These are phyloP conservation scores for Nothobranchius kuhntae DNA, from an alignment of 2,113 vertebrate species.

Conservation along the genomic window DNA sequence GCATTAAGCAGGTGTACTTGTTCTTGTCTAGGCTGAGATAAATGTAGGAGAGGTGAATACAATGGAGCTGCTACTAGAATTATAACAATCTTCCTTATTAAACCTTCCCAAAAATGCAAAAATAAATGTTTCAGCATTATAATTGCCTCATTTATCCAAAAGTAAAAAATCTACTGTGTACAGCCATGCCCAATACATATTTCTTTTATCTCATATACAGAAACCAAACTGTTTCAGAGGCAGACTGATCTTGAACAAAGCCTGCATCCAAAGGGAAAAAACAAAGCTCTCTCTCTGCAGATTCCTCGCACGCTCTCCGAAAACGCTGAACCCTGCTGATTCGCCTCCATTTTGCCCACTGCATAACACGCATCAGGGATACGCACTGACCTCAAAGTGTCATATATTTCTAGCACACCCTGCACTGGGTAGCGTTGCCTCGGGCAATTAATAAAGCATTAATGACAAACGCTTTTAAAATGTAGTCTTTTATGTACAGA, in stretches of 20 bases:
- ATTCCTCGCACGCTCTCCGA: conserved; percentile 43
- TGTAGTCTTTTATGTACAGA: conserved; percentile 88
- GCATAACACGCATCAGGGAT: conserved; percentile 87
- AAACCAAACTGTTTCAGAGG: conserved; percentile 50
- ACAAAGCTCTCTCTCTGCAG: conserved; percentile 60
- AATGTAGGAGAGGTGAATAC: too few relatives aligned
- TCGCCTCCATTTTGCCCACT: conserved; percentile 87
- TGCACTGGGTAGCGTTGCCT: conserved; percentile 84
- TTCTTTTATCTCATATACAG: conserved; percentile 25
- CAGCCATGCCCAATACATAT: conserved; percentile 29
- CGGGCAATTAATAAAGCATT: conserved; percentile 99
- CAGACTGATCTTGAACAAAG: conserved; percentile 61
- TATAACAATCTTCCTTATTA: not conserved
- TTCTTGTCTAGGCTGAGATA: not conserved
- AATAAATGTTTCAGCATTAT: conserved; percentile 50
- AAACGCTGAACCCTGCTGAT: conserved; percentile 85
- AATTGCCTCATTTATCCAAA: conserved; percentile 47
- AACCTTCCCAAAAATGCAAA: not conserved
- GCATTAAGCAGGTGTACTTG: conserved; percentile 1
- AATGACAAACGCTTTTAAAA: conserved; percentile 99
- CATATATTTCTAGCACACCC: conserved; percentile 91
- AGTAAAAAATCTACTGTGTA: conserved; percentile 18
- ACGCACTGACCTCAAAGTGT: conserved; percentile 98
- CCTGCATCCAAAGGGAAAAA: conserved; percentile 48
- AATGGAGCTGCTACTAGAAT: too few relatives aligned